phyloP scores from a whole-genome alignment of 2,888 invertebrate genomes.

The Micoletzkya japonica region DNA sequence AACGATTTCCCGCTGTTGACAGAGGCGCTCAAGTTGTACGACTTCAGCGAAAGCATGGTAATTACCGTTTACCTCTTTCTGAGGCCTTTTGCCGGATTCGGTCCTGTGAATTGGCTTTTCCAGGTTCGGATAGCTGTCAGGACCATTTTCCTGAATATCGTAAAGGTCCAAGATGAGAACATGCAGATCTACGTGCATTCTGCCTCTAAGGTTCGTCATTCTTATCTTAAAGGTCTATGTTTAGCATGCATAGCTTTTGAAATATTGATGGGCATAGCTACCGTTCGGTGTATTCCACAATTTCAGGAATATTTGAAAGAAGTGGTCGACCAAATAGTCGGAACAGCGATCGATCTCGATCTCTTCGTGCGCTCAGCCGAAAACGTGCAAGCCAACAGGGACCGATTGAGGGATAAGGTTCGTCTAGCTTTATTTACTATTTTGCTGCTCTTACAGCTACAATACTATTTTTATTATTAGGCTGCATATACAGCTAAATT shows the following conservation, averaged over 20 bases:
- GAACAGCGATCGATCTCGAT: constrained; percentile 92
- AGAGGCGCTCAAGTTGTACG: constrained; percentile 98
- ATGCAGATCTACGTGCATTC: constrained; percentile 52
- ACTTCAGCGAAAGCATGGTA: constrained; percentile 96
- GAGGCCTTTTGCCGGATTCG: not conserved
- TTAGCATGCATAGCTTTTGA: too few relatives aligned
- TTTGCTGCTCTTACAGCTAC: not conserved
- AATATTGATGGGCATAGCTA: too few relatives aligned
- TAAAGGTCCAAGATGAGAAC: constrained; percentile 68
- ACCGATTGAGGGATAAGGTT: constrained; percentile 53
- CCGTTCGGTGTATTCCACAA: too few relatives aligned
- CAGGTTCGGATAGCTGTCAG: constrained; percentile 88
- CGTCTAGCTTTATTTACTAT: not conserved
- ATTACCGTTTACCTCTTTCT: not conserved
- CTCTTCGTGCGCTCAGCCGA: constrained; percentile 85
- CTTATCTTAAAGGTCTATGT: too few relatives aligned
- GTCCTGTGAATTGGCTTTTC: not conserved
- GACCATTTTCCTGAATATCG: constrained; percentile 94
- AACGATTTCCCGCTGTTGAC: constrained; percentile 98
- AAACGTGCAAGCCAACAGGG: constrained; percentile 76
- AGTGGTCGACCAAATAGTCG: constrained; percentile 97
- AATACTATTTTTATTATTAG: not conserved
- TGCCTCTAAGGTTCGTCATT: constrained; percentile 40
- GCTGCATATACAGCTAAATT: not conserved
- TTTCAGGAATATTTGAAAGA: constrained; percentile 96